Evolutionary conservation across 1,140 invertebrate species (phyloP).

Genomic region (Ridgeia piscesae): DNA sequence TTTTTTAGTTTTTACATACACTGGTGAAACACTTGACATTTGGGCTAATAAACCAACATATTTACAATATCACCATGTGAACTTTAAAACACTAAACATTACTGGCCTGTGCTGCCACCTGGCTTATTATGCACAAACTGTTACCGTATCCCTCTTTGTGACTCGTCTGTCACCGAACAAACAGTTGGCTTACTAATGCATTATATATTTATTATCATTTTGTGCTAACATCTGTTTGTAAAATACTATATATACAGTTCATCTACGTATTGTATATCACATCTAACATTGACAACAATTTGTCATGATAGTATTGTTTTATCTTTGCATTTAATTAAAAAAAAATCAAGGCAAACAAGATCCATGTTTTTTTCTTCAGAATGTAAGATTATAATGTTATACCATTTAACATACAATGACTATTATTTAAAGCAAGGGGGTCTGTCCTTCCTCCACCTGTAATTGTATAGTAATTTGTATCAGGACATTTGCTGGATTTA

Average conservation of each 20-base stretch:
- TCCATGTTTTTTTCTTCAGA: neutral
- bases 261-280: neutral
- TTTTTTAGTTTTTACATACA: neutral
- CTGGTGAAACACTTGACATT: neutral
- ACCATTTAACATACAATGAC: neutral
- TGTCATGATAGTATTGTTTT: neutral
- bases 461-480: too few species aligned
- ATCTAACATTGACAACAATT: neutral
- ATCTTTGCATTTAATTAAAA: neutral
- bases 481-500: too few species aligned
- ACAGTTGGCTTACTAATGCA: neutral
- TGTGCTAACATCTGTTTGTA: neutral
- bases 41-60: neutral
- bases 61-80: neutral
- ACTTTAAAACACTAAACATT: neutral
- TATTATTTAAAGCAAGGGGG: too few species aligned
- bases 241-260: neutral
- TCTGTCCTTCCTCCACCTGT: too few species aligned
- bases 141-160: neutral
- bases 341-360: neutral
- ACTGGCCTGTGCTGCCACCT: neutral
- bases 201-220: neutral
- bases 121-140: neutral
- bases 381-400: neutral
- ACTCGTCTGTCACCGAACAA: neutral